phyloP scores from a whole-genome alignment of 2,113 vertebrate species.

The Rhinopomastus cyanomelas region DNA sequence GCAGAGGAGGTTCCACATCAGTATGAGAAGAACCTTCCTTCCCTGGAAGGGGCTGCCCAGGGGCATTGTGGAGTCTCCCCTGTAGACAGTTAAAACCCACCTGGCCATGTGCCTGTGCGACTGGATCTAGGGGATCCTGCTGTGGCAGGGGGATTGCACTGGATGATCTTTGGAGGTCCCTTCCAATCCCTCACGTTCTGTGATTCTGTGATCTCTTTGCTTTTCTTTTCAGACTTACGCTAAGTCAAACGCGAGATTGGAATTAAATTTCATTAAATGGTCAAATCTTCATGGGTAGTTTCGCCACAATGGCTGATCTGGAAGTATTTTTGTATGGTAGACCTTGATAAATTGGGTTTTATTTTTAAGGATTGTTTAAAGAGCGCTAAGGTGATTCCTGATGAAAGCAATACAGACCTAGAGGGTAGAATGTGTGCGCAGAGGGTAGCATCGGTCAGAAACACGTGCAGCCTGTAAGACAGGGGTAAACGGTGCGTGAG shows the following conservation, averaged over 20 bases:
- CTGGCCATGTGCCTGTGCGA: too few relatives aligned
- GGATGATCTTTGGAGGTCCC: too few relatives aligned
- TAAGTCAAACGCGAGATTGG: not conserved
- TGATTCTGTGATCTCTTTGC: too few relatives aligned
- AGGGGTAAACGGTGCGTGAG: constrained; percentile 17
- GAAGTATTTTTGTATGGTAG: not conserved
- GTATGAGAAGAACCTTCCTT: too few relatives aligned
- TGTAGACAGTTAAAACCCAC: too few relatives aligned
- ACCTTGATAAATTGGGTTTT: not conserved
- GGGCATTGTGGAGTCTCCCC: too few relatives aligned
- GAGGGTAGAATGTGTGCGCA: not conserved
- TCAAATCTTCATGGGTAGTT: not conserved
- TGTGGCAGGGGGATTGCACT: too few relatives aligned
- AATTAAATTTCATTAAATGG: too few relatives aligned
- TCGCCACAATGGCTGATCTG: not conserved
- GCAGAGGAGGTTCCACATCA: too few relatives aligned
- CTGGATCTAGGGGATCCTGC: too few relatives aligned
- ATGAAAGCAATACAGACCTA: constrained; percentile 22
- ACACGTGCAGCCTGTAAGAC: not conserved
- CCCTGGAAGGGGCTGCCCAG: too few relatives aligned
- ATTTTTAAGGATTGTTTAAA: not conserved
- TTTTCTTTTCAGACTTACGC: not conserved
- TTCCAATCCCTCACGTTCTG: too few relatives aligned
- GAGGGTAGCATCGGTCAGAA: constrained; percentile 42
- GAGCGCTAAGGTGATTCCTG: not conserved